phyloP scores from a whole-genome alignment of 30 jellyfish, hydroid and myxozoan genomes.

The Cassiopea xamachana region DNA sequence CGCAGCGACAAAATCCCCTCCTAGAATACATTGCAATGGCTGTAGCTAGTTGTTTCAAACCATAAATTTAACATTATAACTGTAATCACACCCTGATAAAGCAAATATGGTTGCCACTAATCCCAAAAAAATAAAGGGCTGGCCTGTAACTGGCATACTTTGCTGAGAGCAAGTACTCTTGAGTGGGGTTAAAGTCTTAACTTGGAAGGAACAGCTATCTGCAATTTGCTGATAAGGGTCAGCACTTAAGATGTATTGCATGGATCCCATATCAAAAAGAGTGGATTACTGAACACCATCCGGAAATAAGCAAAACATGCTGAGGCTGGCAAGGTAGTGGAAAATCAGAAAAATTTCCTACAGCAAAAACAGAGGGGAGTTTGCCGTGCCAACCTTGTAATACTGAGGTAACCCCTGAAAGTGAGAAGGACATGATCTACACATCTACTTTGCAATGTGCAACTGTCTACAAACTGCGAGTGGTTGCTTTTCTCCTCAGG shows the following conservation, averaged over 20 bases:
- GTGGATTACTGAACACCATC: background rate
- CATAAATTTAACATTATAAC: background rate
- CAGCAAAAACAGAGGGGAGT: background rate
- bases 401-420: background rate
- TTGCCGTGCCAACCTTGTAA: background rate
- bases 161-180: background rate
- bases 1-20: background rate
- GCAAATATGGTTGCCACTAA: background rate
- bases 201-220: background rate
- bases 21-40: background rate
- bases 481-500: too few species aligned
- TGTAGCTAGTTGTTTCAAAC: background rate
- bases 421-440: too few species aligned
- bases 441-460: too few species aligned
- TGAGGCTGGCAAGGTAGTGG: background rate
- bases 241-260: background rate
- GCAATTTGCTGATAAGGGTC: background rate
- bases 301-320: background rate
- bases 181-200: background rate
- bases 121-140: background rate
- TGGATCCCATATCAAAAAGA: background rate
- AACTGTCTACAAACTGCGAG: background rate
- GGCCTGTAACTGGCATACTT: background rate
- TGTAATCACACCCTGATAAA: background rate
- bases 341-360: background rate